Conservation (phyloP, 2,888 invertebrate genomes). For the Lepidochitona cinerea region DNA sequence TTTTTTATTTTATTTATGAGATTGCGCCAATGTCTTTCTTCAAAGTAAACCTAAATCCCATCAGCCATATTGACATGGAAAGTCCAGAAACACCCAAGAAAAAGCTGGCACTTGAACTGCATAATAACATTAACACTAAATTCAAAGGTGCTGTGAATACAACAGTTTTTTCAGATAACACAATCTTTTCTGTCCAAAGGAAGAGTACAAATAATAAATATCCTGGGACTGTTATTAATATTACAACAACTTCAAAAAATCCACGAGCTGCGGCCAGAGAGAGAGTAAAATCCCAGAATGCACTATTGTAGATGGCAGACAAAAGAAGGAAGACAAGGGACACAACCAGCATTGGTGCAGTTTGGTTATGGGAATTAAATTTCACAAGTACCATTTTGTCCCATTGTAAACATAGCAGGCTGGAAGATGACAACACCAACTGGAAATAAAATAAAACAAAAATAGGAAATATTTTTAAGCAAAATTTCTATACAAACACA, state of each 20-base stretch:
- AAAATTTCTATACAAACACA: too few species aligned
- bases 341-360: slow-evolving; percentile 8
- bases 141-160: slow-evolving; percentile 7
- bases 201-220: background rate
- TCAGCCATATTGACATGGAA: background rate
- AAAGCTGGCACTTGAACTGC: background rate
- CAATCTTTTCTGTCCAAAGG: slow-evolving; percentile 9
- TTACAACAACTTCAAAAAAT: slow-evolving; percentile 12
- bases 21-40: background rate
- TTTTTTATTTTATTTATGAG: too few species aligned
- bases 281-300: background rate
- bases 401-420: slow-evolving; percentile 11
- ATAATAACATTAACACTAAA: slow-evolving; percentile 2
- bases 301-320: slow-evolving; percentile 6
- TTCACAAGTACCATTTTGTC: slow-evolving; percentile 7
- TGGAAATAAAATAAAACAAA: background rate
- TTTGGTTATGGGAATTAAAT: slow-evolving; percentile 5
- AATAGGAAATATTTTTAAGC: background rate
- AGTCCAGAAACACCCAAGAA: slow-evolving; percentile 1
- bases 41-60: background rate
- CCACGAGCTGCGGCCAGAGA: background rate
- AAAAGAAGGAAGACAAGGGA: slow-evolving; percentile 1
- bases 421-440: slow-evolving; percentile 10
- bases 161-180: slow-evolving; percentile 3
- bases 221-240: background rate